Evolutionary conservation across 2,113 vertebrate species (phyloP), one percentile per base, ranked within the genome.

Genomic region (Rattus norvegicus): DNA sequence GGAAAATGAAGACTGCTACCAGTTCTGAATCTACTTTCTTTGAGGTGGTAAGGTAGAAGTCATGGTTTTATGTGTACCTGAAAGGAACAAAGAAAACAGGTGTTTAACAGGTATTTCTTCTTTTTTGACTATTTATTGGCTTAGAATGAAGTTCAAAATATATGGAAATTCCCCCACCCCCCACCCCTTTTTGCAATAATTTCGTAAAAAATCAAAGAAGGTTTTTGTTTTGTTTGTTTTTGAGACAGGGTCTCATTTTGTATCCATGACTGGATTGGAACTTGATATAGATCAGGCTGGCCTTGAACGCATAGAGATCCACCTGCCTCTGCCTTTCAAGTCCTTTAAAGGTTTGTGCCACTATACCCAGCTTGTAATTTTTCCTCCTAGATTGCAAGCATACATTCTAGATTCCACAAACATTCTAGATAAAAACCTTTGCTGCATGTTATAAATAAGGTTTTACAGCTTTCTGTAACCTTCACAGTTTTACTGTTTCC

Each of bases 41-140:
- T 93, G 70, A 87, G 61, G 75, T 33, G 65, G n/a, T 96, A 86
- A 85, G 33, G 79, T 77, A 94, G 81, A 92, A 91, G 88, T 91
- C 76, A 65, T 80, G 30, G 33, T 94, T 97, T 95, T 88, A 56
- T 70, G 30, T 95, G 13, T 93, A 95, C 47, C 17, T 93, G 43
- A 97, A 65, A 93, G 85, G 36, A 96, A 93, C 92, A 96, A 92
- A 97, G 95, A 95, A 95, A 96, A 92, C 63, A 87, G 91, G 67
- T 56, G 54, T 39, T 72, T 54, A 95, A 93, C 52, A 84, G 91
- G 72, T 88, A 56, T 56, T 72, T 70, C 19, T 93, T 85, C n/a
- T 92, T 97, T 97, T 84, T 91, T 95, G 67, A 72, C 86, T 87
- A 86, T 83, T 80, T 90, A 61, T 49, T 97, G 77, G 86, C 91